phyloP scores from a whole-genome alignment of 2,797 vertebrate species.

The Antrozous pallidus region DNA sequence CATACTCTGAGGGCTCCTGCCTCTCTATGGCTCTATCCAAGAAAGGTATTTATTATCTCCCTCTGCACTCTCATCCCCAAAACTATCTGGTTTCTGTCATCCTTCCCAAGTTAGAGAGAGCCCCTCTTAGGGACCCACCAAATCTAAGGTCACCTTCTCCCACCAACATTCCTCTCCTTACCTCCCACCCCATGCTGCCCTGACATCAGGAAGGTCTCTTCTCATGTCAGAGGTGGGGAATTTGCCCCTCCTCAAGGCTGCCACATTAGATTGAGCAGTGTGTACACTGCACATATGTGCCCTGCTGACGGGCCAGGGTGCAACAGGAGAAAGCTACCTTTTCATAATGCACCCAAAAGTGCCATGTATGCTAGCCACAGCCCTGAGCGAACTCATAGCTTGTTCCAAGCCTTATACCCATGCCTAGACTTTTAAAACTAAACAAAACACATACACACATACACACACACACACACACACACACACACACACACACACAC shows the following conservation, averaged over 20 bases:
- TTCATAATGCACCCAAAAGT: not conserved
- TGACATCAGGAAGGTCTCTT: not conserved
- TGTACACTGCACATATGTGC: not conserved
- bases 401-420: not conserved
- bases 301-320: not conserved
- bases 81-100: not conserved
- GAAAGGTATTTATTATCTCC: not conserved
- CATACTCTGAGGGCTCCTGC: not conserved
- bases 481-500: too few relatives aligned
- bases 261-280: not conserved
- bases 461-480: too few relatives aligned
- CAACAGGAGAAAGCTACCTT: not conserved
- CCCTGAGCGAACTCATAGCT: not conserved
- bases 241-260: not conserved
- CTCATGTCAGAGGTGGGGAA: not conserved
- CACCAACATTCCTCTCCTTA: not conserved
- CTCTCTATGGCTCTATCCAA: not conserved
- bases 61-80: too few relatives aligned
- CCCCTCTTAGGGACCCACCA: not conserved
- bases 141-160: not conserved
- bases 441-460: not conserved
- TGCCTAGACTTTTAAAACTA: not conserved
- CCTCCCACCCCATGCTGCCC: not conserved
- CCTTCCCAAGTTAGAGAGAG: not conserved
- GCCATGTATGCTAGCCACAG: not conserved